Evolutionary conservation across 1,140 invertebrate genomes (phyloP).

Genomic region (Zaprionus camerounensis): DNA sequence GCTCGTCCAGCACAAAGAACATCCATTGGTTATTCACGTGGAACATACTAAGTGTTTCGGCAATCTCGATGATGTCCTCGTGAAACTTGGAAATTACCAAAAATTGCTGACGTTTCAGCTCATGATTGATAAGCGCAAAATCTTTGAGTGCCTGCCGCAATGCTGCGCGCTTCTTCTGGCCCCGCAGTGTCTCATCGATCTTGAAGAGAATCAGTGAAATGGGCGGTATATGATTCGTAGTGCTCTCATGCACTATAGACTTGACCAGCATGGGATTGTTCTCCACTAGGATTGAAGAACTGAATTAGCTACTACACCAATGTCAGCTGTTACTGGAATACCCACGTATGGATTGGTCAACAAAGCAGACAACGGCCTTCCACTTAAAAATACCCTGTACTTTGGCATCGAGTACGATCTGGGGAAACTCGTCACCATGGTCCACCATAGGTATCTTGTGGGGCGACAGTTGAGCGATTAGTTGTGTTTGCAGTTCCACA

Average conservation of each 20-base stretch:
- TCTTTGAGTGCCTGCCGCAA: constrained; percentile 53
- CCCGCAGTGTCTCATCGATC: constrained; percentile 66
- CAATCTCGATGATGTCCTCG: constrained; percentile 88
- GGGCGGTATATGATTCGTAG: constrained; percentile 74
- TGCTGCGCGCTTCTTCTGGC: constrained; percentile 62
- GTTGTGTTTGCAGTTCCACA: background rate
- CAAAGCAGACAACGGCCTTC: constrained; percentile 89
- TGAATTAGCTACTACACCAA: background rate
- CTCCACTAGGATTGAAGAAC: constrained; percentile 42
- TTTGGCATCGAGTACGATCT: constrained; percentile 90
- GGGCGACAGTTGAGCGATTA: background rate
- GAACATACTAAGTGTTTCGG: constrained; percentile 88
- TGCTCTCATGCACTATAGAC: constrained; percentile 71
- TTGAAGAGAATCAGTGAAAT: constrained; percentile 75
- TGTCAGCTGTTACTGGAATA: constrained; percentile 31
- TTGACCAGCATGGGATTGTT: constrained; percentile 67
- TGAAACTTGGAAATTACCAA: constrained; percentile 81
- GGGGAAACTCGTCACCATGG: constrained; percentile 89
- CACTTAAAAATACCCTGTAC: constrained; percentile 87
- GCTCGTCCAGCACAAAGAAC: constrained; percentile 89
- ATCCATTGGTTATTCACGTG: constrained; percentile 91
- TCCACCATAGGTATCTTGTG: constrained; percentile 86
- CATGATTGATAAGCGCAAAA: constrained; percentile 60
- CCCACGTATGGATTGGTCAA: constrained; percentile 90
- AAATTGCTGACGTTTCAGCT: constrained; percentile 73